Conservation (phyloP, 2,797 vertebrate genomes). For the Sebastes itinus region DNA sequence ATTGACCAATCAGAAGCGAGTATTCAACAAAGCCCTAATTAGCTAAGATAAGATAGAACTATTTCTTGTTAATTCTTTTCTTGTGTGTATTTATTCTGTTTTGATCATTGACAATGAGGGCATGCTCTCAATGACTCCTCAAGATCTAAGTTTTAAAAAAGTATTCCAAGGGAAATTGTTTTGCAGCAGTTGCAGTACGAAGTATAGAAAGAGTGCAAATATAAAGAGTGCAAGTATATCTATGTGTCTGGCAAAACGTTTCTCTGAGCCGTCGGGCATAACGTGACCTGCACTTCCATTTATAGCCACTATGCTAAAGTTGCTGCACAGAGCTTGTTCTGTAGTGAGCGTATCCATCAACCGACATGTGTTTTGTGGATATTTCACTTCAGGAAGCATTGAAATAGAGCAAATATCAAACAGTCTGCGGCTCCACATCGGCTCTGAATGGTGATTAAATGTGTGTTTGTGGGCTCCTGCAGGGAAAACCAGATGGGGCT, state of each 20-base stretch:
- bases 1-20: no score
- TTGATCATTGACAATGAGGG: no score
- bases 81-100: no score
- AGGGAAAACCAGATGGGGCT: slow-evolving; percentile 16
- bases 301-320: not conserved
- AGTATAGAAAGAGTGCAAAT: not conserved
- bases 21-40: no score
- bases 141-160: no score
- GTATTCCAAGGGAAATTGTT: not conserved
- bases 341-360: not conserved
- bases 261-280: not conserved
- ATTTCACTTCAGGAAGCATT: not conserved
- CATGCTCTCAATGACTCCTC: no score
- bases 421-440: not conserved
- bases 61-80: no score
- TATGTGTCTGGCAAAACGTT: not conserved
- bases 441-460: slow-evolving; percentile 18
- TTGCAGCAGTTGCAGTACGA: not conserved
- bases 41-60: no score
- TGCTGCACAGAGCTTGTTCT: not conserved
- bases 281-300: not conserved
- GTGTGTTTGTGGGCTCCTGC: slow-evolving; percentile 14
- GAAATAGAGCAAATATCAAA: slow-evolving; percentile 14
- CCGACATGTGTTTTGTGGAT: not conserved
- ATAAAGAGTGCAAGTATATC: not conserved